phyloP scores from a whole-genome alignment of 2,888 invertebrate species.

The Leptopilina drosophilae region DNA sequence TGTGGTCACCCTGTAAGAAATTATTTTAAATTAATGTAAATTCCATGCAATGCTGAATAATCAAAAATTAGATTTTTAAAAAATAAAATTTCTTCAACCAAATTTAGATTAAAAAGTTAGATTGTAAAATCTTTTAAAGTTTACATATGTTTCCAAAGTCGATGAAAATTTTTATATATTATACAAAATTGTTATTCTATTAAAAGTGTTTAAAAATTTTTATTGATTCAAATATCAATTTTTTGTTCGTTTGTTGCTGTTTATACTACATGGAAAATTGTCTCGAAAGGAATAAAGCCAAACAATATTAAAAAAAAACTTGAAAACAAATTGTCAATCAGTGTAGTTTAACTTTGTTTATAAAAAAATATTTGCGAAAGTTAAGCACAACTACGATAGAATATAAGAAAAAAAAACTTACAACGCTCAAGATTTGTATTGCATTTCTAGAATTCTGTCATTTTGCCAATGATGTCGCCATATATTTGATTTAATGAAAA shows the following conservation, averaged over 20 bases:
- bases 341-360: constrained; percentile 17
- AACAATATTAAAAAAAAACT: not conserved
- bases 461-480: constrained; percentile 40
- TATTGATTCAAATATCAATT: not conserved
- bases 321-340: constrained; percentile 6
- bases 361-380: not conserved
- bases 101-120: too few species aligned
- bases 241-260: not conserved
- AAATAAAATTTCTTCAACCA: too few species aligned
- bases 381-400: constrained; percentile 1
- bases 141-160: too few species aligned
- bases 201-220: not conserved
- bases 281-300: constrained; percentile 26
- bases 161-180: too few species aligned
- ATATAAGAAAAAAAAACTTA: not conserved
- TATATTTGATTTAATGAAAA: constrained; percentile 34
- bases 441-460: constrained; percentile 29
- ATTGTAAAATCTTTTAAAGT: too few species aligned
- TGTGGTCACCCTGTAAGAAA: not conserved
- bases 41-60: too few species aligned
- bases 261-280: constrained; percentile 11
- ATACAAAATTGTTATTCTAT: not conserved
- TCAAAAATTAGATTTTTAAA: too few species aligned
- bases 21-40: too few species aligned
- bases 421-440: constrained; percentile 20